Conservation (phyloP, 1,140 invertebrate species). For the Temnothorax longispinosus region DNA sequence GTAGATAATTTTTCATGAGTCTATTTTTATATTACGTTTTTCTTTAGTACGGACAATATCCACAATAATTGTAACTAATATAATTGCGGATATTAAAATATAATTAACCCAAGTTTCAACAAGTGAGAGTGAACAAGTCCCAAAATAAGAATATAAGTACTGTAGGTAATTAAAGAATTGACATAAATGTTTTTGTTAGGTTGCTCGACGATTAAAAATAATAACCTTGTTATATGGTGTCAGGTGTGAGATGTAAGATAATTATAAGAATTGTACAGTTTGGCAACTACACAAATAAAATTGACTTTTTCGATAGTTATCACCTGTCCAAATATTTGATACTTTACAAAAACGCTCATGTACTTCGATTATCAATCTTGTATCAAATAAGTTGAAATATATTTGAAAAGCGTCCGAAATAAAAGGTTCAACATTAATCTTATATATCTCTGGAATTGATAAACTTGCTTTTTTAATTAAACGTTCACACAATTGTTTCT, state of each 20-base stretch:
- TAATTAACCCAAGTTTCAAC: slow-evolving; percentile 3
- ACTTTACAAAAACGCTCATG: neutral
- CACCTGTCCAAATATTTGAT: neutral
- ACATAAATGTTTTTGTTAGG: slow-evolving; percentile 33
- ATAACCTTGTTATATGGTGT: slow-evolving; percentile 38
- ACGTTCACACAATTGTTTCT: no score
- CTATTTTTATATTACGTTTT: slow-evolving; percentile 59
- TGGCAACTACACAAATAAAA: slow-evolving; percentile 48
- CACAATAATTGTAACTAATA: slow-evolving; percentile 17
- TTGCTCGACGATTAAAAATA: slow-evolving; percentile 5
- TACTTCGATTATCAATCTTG: neutral
- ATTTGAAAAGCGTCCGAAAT: neutral
- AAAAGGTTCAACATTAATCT: neutral
- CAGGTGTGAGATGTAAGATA: slow-evolving; percentile 13
- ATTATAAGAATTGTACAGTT: slow-evolving; percentile 47
- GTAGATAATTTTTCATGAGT: slow-evolving; percentile 48
- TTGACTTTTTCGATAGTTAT: slow-evolving; percentile 32
- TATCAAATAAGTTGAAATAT: neutral
- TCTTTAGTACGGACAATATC: slow-evolving; percentile 19
- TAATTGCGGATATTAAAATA: slow-evolving; percentile 2
- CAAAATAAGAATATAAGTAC: neutral
- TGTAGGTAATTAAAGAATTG: neutral
- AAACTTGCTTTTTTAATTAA: neutral
- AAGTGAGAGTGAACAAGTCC: neutral
- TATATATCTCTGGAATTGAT: neutral